Evolutionary conservation across 2,113 vertebrate genomes (phyloP).

Genomic region (Amphiprion ocellaris): DNA sequence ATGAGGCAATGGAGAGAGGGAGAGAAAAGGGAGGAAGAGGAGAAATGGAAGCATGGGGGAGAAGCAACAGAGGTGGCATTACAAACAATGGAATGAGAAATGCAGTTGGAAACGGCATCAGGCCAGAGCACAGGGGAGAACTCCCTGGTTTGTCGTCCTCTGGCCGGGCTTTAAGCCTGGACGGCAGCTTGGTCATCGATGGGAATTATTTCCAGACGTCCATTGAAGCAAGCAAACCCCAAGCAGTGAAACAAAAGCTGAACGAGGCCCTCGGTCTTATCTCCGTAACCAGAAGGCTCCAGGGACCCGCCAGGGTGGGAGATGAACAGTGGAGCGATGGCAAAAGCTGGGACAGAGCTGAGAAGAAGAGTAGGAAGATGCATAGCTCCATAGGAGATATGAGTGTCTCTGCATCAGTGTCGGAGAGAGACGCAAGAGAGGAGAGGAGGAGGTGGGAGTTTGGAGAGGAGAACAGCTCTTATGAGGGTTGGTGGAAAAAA

Average conservation of each 20-base stretch:
- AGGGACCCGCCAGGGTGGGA: conserved; percentile 67
- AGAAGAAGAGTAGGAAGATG: conserved; percentile 36
- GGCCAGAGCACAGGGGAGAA: conserved; percentile 55
- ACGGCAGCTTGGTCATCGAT: conserved; percentile 80
- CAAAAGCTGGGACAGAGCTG: conserved; percentile 33
- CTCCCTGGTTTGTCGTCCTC: conserved; percentile 77
- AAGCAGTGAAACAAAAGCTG: conserved; percentile 79
- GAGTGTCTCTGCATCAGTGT: conserved; percentile 73
- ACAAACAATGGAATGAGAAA: conserved; percentile 55
- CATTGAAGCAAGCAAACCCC: conserved; percentile 69
- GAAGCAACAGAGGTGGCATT: conserved; percentile 9
- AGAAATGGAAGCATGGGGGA: conserved; percentile 39
- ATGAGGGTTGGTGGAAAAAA: conserved; percentile 36
- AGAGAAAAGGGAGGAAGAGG: conserved; percentile 31
- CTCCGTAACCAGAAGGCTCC: conserved; percentile 81
- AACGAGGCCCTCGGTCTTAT: conserved; percentile 83
- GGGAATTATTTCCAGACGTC: conserved; percentile 88
- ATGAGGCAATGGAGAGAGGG: conserved; percentile 29
- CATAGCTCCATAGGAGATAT: conserved; percentile 61
- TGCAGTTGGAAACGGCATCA: conserved; percentile 18
- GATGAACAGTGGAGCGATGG: conserved; percentile 51
- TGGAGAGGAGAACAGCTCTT: conserved; percentile 4
- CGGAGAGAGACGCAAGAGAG: conserved; percentile 32
- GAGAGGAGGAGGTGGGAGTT: conserved; percentile 23
- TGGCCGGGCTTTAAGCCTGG: conserved; percentile 49